Evolutionary conservation across 2,797 vertebrate genomes (phyloP).

Genomic region (Octomys mimax): DNA sequence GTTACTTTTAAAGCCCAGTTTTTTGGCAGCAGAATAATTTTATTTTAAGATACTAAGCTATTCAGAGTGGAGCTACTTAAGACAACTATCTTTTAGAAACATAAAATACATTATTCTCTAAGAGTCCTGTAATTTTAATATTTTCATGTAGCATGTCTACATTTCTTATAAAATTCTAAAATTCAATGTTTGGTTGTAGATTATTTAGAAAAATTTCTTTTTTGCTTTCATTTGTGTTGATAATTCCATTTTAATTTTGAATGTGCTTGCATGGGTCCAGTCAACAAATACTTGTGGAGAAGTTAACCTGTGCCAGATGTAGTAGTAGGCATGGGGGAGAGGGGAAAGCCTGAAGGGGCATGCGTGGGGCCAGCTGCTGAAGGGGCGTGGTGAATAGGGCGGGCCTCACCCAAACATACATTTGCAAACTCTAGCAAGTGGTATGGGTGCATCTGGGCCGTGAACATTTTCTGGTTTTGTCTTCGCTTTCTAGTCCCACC

Average conservation of each 20-base stretch:
- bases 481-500: too few species aligned
- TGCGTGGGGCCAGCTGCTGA: not conserved
- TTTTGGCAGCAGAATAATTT: slow-evolving; percentile 32
- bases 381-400: not conserved
- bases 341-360: not conserved
- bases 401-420: not conserved
- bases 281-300: not conserved
- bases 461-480: not conserved
- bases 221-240: not conserved
- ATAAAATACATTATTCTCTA: not conserved
- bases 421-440: not conserved
- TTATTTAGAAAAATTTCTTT: not conserved
- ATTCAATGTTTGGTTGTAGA: not conserved
- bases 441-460: not conserved
- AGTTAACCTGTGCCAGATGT: not conserved
- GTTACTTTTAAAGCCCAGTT: slow-evolving; percentile 36
- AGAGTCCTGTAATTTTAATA: not conserved
- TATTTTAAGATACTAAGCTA: not conserved
- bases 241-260: slow-evolving; percentile 47
- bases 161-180: slow-evolving; percentile 37
- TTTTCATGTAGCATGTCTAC: not conserved
- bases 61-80: not conserved
- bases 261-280: not conserved
- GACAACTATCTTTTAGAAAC: not conserved
- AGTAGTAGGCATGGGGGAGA: not conserved